These are phyloP conservation scores for Anaspis maculata DNA, from an alignment of 2,888 invertebrate genomes.

Conservation along the genomic window DNA sequence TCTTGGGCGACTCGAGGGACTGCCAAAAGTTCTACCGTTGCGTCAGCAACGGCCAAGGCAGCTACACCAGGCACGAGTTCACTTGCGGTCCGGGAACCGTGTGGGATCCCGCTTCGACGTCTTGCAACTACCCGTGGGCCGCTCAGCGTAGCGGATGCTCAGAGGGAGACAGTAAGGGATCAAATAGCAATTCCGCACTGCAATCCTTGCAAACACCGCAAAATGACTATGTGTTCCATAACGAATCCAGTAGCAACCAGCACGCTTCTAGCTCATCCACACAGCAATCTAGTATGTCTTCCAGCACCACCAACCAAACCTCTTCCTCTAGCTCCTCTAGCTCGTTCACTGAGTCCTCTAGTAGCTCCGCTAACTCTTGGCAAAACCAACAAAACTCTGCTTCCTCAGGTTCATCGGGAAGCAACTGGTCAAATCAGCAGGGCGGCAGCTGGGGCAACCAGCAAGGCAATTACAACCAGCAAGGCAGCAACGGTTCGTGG, in stretches of 20 bases:
- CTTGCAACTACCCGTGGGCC: slow-evolving; percentile 66
- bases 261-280: slow-evolving; percentile 2
- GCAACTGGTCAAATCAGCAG: slow-evolving; percentile 9
- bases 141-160: slow-evolving; percentile 60
- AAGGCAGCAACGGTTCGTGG: slow-evolving; percentile 10
- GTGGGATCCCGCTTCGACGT: slow-evolving; percentile 61
- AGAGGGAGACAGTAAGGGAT: slow-evolving; percentile 20
- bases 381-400: slow-evolving; percentile 7
- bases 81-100: slow-evolving; percentile 69
- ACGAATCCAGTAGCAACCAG: slow-evolving; percentile 9
- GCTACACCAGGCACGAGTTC: slow-evolving; percentile 60
- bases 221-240: slow-evolving; percentile 8
- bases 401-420: slow-evolving; percentile 6
- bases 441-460: slow-evolving; percentile 12
- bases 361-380: too few relatives aligned
- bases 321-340: slow-evolving; percentile 4
- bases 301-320: background rate
- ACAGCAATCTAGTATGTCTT: slow-evolving; percentile 2
- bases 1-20: slow-evolving; percentile 60
- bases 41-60: slow-evolving; percentile 52
- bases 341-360: slow-evolving; percentile 5
- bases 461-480: slow-evolving; percentile 3
- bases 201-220: slow-evolving; percentile 9
- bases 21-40: slow-evolving; percentile 72
- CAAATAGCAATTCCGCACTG: slow-evolving; percentile 3